phyloP scores from a whole-genome alignment of 2,797 vertebrate genomes.

The Pseudotriccus pelzelni region DNA sequence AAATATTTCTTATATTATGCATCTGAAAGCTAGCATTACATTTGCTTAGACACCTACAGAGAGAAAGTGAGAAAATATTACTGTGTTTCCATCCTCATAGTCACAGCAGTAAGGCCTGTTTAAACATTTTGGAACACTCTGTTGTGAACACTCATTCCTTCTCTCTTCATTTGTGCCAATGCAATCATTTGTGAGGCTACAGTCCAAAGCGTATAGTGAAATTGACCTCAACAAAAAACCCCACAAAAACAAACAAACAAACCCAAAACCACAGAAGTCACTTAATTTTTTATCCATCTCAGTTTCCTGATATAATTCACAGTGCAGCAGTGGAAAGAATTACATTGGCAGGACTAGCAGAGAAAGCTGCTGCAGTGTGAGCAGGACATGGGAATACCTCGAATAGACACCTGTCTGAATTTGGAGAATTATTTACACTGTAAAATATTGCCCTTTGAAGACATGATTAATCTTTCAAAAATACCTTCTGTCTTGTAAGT shows the following conservation, averaged over 20 bases:
- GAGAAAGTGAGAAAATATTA: background rate
- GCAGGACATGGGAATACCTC: background rate
- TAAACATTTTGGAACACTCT: background rate
- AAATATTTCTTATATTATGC: background rate
- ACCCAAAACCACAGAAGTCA: background rate
- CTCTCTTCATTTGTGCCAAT: background rate
- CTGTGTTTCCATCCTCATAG: background rate
- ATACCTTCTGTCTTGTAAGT: background rate
- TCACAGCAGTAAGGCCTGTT: background rate
- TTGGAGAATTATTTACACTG: background rate
- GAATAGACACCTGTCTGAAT: background rate
- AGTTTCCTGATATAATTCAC: background rate
- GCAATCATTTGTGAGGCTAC: background rate
- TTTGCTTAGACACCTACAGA: background rate
- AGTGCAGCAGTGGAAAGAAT: background rate
- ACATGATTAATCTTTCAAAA: background rate
- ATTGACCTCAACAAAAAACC: background rate
- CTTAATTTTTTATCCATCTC: background rate
- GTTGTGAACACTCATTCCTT: background rate
- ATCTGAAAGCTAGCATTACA: background rate
- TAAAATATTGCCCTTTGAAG: background rate
- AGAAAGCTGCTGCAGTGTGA: background rate
- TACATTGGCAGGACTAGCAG: background rate
- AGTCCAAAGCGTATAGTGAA: background rate
- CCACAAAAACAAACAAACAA: too few species aligned